Conservation (phyloP, 2,113 vertebrate genomes). For the Lophura nycthemera region DNA sequence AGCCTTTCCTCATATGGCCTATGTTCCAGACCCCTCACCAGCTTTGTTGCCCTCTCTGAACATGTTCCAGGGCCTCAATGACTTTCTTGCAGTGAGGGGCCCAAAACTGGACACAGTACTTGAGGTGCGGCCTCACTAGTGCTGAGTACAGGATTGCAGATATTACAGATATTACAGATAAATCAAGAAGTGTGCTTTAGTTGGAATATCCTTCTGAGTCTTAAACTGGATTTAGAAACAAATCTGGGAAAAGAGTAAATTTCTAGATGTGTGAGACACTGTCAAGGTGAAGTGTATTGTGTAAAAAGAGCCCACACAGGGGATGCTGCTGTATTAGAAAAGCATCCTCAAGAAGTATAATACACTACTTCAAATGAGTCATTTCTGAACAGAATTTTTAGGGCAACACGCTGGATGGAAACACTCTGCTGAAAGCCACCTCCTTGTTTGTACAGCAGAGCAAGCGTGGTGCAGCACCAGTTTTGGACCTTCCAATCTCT, state of each 20-base stretch:
- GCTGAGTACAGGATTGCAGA: no score
- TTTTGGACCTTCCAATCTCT: not conserved
- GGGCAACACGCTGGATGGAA: not conserved
- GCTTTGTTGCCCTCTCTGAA: no score
- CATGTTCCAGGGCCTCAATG: no score
- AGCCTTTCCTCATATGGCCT: no score
- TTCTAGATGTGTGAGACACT: not conserved
- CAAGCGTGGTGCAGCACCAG: not conserved
- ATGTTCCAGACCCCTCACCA: no score
- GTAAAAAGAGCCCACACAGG: not conserved
- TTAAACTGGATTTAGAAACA: not conserved
- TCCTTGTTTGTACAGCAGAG: not conserved
- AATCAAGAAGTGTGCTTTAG: not conserved
- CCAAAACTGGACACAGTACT: no score
- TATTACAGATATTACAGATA: not conserved
- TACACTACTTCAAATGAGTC: not conserved
- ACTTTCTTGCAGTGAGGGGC: no score
- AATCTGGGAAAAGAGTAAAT: not conserved
- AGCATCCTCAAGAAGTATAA: not conserved
- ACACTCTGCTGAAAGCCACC: not conserved
- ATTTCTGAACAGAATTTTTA: slow-evolving; percentile 7
- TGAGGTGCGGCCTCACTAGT: no score
- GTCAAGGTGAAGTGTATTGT: not conserved
- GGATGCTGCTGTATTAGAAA: not conserved
- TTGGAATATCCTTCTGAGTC: not conserved